phyloP scores from a whole-genome alignment of 2,113 vertebrate genomes.

The Bufo gargarizans region DNA sequence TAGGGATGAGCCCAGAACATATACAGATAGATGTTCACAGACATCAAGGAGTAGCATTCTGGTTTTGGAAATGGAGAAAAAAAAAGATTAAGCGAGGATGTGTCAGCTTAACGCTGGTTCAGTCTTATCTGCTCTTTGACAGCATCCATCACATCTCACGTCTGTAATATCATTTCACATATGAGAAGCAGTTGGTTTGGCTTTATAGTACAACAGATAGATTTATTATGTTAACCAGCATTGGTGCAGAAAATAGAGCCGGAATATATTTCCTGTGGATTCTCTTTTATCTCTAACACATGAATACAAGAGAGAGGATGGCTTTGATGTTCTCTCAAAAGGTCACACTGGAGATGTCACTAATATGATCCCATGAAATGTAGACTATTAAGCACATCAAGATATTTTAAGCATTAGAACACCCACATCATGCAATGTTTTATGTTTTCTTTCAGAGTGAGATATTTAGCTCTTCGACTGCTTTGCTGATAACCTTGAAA shows the following conservation, averaged over 20 bases:
- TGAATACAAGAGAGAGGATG: conserved; percentile 42
- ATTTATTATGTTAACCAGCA: conserved; percentile 54
- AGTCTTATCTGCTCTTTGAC: conserved; percentile 52
- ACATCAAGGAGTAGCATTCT: conserved; percentile 43
- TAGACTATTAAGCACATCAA: conserved; percentile 51
- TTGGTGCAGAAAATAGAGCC: conserved; percentile 40
- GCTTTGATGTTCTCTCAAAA: conserved; percentile 50
- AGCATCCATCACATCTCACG: conserved; percentile 50
- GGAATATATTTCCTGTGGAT: conserved; percentile 47
- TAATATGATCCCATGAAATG: conserved; percentile 53
- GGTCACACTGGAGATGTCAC: conserved; percentile 44
- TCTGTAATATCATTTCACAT: conserved; percentile 40
- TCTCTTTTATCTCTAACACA: conserved; percentile 50
- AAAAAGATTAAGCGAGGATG: conserved; percentile 42
- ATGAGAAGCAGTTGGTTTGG: conserved; percentile 42
- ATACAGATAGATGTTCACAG: conserved; percentile 40
- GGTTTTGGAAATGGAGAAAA: not conserved
- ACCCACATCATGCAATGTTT: conserved; percentile 39
- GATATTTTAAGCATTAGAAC: conserved; percentile 50
- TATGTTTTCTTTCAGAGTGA: conserved; percentile 43
- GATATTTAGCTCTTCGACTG: conserved; percentile 30
- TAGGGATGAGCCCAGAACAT: not conserved
- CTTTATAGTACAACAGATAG: conserved; percentile 40
- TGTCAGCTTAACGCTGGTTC: conserved; percentile 53
- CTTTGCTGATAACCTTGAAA: conserved; percentile 48